A percentile compares a stretch with the other conserved stretches of the same genome.
These are phyloP conservation scores for Geopemphigus sp. DNA, from an alignment of 1,140 invertebrate species.

Conservation along the genomic window DNA sequence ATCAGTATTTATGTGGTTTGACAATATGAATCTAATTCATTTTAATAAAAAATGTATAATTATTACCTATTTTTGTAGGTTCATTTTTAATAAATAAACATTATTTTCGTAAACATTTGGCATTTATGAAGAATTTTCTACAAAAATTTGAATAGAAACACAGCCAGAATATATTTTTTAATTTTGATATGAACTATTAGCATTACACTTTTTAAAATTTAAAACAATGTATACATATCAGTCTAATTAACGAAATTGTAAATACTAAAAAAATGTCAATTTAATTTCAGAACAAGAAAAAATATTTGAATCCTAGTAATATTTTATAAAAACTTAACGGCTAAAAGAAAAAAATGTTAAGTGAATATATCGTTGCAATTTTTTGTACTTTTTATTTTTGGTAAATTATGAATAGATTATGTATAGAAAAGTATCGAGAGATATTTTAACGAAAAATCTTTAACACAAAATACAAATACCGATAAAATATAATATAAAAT, in stretches of 20 bases:
- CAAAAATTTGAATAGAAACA: neutral
- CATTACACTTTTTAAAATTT: neutral
- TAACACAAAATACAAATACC: constrained; percentile 7
- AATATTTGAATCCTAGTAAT: neutral
- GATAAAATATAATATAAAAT: neutral
- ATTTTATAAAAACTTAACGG: neutral
- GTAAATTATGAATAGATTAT: neutral
- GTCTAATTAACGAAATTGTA: neutral
- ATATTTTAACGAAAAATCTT: neutral
- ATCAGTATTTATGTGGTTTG: neutral
- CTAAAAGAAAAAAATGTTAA: neutral
- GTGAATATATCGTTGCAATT: neutral
- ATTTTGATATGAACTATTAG: neutral
- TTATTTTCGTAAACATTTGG: neutral
- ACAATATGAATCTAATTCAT: neutral
- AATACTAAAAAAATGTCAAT: neutral
- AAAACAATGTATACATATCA: neutral
- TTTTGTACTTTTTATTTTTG: neutral
- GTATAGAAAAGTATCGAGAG: too few relatives aligned
- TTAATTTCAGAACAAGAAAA: neutral
- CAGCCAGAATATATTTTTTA: neutral
- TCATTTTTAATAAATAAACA: neutral
- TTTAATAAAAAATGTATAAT: neutral
- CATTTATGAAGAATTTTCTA: neutral
- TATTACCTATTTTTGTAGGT: neutral